Evolutionary conservation across 2,888 invertebrate genomes (phyloP), one percentile per base, ranked within the genome.

Genomic region (Drosophila cognata): DNA sequence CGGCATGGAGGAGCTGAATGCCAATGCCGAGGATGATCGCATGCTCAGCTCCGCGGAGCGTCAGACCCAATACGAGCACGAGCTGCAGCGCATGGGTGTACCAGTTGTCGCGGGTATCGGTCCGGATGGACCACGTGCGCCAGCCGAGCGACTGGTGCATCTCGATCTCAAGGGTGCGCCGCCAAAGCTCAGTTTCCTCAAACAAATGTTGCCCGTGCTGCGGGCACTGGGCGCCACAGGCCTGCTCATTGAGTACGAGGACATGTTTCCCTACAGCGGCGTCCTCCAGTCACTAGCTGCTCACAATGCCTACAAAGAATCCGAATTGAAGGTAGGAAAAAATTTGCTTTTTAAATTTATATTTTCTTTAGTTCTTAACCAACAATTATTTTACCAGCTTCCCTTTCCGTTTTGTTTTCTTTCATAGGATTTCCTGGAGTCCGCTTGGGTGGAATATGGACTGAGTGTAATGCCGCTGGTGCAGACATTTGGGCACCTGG

Each of bases 161-260:
- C 94, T 97, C 68, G 97, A 97, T 92, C 92, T 97, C 48, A 97
- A 97, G 92, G 97, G 96, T 35, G 96, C 96, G 3, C 96, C 96
- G 29, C 96, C 96, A 16, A 95, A 95, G 82, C 91, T 93, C 38
- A 73, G 79, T 16, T 96, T 94, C 89, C 93, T 95, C 31, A 94
- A 95, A 89, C 94, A 94, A 81, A 82, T 95, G 29, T 93, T 95
- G 75, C 94, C 95, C 25, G 91, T 95, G 64, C 91, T 95, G 8
- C 95, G 94, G 82, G 94, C 94, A 21, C 89, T 96, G 70, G 95
- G 96, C 13, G 96, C 96, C 11, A 97, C 96, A 8, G 97, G 97
- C 1, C 92, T 97, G 56, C 91, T 96, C 28, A 92, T 96, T 78
- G 97, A 97, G 92, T 97, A 96, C 94, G 97, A 97, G 93, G 97